A percentile compares a stretch with the other conserved stretches of the same genome.
Evolutionary conservation across 2,888 invertebrate genomes (phyloP).

Genomic region (Agonopterix subpropinquella): DNA sequence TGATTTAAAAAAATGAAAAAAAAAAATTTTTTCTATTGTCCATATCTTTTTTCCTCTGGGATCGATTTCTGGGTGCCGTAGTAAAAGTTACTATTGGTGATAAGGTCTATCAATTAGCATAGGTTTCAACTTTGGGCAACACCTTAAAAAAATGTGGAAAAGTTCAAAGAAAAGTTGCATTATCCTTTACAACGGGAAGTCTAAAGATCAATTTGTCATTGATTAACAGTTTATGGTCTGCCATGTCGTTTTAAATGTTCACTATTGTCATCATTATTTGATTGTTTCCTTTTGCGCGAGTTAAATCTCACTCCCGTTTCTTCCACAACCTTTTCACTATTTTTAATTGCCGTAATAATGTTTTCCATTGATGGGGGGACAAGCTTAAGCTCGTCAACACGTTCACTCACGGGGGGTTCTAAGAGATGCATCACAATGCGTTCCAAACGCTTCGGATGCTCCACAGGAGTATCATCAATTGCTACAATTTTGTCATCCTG

Average conservation of each 20-base stretch:
- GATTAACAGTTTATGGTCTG: slow-evolving; percentile 16
- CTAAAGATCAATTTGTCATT: slow-evolving; percentile 1
- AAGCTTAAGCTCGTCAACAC: slow-evolving; percentile 51
- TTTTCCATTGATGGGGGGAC: slow-evolving; percentile 65
- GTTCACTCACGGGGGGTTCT: slow-evolving; percentile 50
- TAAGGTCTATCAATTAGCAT: too few relatives aligned
- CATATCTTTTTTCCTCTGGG: too few relatives aligned
- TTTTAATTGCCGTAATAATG: slow-evolving; percentile 63
- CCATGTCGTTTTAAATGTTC: slow-evolving; percentile 52
- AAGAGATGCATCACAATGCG: slow-evolving; percentile 82
- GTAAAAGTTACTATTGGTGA: too few relatives aligned
- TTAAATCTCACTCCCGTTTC: slow-evolving; percentile 63
- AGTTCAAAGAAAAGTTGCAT: too few relatives aligned
- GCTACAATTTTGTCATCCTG: slow-evolving; percentile 28
- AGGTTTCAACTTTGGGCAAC: too few relatives aligned
- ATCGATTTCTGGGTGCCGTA: too few relatives aligned
- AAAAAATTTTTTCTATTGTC: too few relatives aligned
- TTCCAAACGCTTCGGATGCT: slow-evolving; percentile 82
- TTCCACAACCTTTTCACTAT: slow-evolving; percentile 63
- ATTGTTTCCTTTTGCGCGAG: slow-evolving; percentile 56
- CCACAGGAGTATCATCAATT: slow-evolving; percentile 70
- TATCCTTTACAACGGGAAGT: neutral
- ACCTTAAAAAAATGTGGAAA: slow-evolving; percentile 1
- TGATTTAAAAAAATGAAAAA: too few relatives aligned
- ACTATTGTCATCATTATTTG: slow-evolving; percentile 29